Evolutionary conservation across 92 coral and sea anemone genomes (phyloP), one percentile per base, ranked within the genome.

Genomic region (Isaurus tuberculatus): DNA sequence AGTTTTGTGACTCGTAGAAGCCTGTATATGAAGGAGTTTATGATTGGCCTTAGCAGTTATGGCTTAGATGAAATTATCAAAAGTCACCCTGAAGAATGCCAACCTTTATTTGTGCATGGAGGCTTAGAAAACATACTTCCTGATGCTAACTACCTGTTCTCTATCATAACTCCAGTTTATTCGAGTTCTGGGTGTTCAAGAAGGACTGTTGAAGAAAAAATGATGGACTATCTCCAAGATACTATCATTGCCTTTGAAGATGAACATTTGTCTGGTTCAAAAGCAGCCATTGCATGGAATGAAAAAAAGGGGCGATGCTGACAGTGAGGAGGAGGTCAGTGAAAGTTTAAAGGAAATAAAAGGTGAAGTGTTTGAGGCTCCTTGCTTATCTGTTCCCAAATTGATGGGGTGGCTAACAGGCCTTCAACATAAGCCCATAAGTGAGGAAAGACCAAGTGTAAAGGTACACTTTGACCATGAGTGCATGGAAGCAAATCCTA

Each of bases 321-420:
- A 17, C 61, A 53, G 61, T 53, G 61, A 53, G 2, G 71, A 72
- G 34, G 23, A 26, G 5, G 79, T 8, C 9, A 1, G 23, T 25
- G 79, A 72, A 11, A 34, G 25, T 32, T 34, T 27, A 26, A 26
- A 33, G 22, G 15, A 25, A 48, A 42, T 8, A 25, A 42, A 72
- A 72, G 75, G 75, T 70, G 26, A 43, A 30, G 30, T 48, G 78
- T 40, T 40, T 20, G 55, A 72, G 32, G 34, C 51, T 72, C 53
- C 60, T 55, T 15, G 25, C 33, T 19, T n/a, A 23, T 22, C 27
- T 30, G 65, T 58, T 28, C 63, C 89, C 15, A 89, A 88, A 49
- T 51, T 86, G n/a, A 69, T 92, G 77, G 87, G 90, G 23, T 92
- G 92, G 91, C 72, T 86, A 34, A 89, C 91, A 36, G 91, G 95